Percentiles rank a stretch among this genome's conserved stretches.
These are phyloP conservation scores for Sebastes oblongus DNA, from an alignment of 2,797 vertebrate genomes.

Conservation along the genomic window DNA sequence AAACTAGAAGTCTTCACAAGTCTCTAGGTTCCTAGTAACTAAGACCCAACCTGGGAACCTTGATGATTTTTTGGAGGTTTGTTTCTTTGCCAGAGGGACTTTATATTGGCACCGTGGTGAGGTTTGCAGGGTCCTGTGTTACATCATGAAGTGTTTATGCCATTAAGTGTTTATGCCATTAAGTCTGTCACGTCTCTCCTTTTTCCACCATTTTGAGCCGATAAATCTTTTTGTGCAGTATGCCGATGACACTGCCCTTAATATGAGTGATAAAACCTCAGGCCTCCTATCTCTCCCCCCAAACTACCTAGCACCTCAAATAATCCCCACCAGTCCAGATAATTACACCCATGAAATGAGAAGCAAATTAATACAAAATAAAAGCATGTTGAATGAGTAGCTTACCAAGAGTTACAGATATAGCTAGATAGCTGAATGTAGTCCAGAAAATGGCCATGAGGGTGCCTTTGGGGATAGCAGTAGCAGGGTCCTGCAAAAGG, in stretches of 20 bases:
- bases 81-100: not conserved
- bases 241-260: not conserved
- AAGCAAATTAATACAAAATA: not conserved
- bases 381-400: not conserved
- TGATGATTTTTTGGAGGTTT: not conserved
- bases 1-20: not conserved
- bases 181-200: not conserved
- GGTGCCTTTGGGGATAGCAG: slow-evolving; percentile 81
- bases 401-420: slow-evolving; percentile 77
- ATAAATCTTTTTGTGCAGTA: not conserved
- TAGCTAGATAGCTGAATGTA: slow-evolving; percentile 73
- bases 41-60: not conserved
- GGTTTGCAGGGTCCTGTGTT: not conserved
- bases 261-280: not conserved
- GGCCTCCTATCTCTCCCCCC: not conserved
- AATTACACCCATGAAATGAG: not conserved
- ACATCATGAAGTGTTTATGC: not conserved
- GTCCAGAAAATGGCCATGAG: slow-evolving; percentile 81
- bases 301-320: not conserved
- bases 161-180: not conserved
- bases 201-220: not conserved
- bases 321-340: not conserved
- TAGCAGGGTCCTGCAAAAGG: slow-evolving; percentile 71
- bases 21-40: not conserved
- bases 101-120: not conserved